A percentile compares a stretch with the other conserved stretches of the same genome.
Conservation (phyloP, 1,140 invertebrate genomes). For the Popillia japonica region DNA sequence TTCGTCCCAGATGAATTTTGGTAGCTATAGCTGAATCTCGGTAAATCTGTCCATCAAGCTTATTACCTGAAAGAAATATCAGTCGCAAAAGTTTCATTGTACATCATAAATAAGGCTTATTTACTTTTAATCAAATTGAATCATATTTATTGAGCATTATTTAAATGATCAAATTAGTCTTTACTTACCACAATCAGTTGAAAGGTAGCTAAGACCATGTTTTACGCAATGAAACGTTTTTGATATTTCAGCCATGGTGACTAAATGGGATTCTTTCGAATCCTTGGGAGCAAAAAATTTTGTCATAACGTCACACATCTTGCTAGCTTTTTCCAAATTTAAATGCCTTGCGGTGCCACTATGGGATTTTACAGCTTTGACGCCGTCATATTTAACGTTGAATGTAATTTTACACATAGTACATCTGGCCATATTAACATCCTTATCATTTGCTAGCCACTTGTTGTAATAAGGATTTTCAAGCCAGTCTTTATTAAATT, state of each 20-base stretch:
- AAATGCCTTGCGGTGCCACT: slow-evolving; percentile 16
- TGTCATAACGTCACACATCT: background rate
- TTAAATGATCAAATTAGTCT: slow-evolving; percentile 7
- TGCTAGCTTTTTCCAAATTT: slow-evolving; percentile 29
- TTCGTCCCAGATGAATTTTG: slow-evolving; percentile 28
- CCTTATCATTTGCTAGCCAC: slow-evolving; percentile 21
- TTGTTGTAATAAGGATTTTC: slow-evolving; percentile 11
- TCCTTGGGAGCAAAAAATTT: slow-evolving; percentile 25
- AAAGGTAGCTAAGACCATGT: slow-evolving; percentile 30
- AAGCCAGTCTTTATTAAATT: slow-evolving; percentile 33
- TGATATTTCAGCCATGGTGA: slow-evolving; percentile 14
- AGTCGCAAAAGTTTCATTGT: slow-evolving; percentile 17
- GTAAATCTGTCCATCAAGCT: slow-evolving; percentile 30
- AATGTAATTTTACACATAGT: slow-evolving; percentile 33
- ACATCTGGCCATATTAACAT: slow-evolving; percentile 30
- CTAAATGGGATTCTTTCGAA: slow-evolving; percentile 12
- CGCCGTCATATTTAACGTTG: slow-evolving; percentile 10
- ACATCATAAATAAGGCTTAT: background rate
- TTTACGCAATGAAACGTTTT: slow-evolving; percentile 26
- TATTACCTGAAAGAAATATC: slow-evolving; percentile 24
- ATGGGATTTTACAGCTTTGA: slow-evolving; percentile 28
- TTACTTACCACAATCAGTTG: slow-evolving; percentile 33
- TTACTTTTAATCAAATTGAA: background rate
- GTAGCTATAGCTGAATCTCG: slow-evolving; percentile 35
- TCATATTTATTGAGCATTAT: background rate